Base-by-base conservation (phyloP, 1,140 invertebrate species). In the Pachyrhynchus sulphureomaculatus region DNA sequence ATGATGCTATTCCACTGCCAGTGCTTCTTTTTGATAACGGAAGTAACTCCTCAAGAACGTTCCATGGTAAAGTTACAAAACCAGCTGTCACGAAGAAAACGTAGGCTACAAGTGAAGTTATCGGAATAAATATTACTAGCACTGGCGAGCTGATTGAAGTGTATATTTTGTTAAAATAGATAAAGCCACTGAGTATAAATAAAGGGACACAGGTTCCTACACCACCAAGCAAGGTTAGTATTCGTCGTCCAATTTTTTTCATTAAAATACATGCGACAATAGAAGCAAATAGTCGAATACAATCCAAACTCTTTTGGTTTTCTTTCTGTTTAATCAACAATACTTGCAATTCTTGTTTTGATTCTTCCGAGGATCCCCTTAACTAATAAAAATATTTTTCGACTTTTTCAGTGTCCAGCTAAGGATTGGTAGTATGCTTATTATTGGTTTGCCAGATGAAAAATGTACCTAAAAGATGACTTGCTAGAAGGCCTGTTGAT, bases 1-100 rank as follows among this genome's bases (percentile, higher is more conserved):
- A n/a, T n/a, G n/a, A n/a, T n/a, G n/a, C n/a, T n/a, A n/a, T n/a
- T n/a, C n/a, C n/a, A n/a, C n/a, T n/a, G n/a, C n/a, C n/a, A n/a
- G n/a, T n/a, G n/a, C n/a, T n/a, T n/a, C n/a, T n/a, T n/a, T 81
- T 77, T 90, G 76, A 1, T 75, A 74, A 0, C 2, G 84, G 81
- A 61, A 87, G 86, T 3, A 87, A 70, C 75, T 88, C 86, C 1
- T 84, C 84, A 53, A 82, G 83, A 76, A 87, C 80, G 21, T 86
- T 81, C 86, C 88, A 90, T 0, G 89, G 88, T 12, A 92, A 51
- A 6, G 84, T 82, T 2, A 83, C 79, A 8, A n/a, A n/a, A n/a
- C n/a, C n/a, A n/a, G n/a, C n/a, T n/a, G n/a, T n/a, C n/a, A n/a
- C n/a, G n/a, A n/a, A n/a, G n/a, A n/a, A n/a, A n/a, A n/a, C n/a